Base-by-base conservation (phyloP, 2,888 invertebrate species). In the Allophyes oxyacanthae region DNA sequence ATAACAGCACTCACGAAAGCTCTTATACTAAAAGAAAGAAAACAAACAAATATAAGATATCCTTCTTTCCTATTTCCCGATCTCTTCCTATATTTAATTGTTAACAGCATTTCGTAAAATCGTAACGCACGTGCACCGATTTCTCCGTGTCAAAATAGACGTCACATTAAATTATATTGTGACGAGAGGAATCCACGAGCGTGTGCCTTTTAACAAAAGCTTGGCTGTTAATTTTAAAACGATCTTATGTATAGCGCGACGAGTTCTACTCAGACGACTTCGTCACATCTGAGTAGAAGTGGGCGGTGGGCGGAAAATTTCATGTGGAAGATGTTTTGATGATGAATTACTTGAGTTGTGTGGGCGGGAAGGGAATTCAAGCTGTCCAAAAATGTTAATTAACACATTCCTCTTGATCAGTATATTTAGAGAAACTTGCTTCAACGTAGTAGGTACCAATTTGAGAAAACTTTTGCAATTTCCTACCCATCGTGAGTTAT, bases 131-230 rank as follows among this genome's bases (percentile, higher is more conserved):
- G n/a, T 41, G 57, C 46, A 43, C 71, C 60, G 66, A 80, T 77
- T 80, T 79, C 70, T 74, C 68, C 52, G 63, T 58, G 64, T 67
- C 71, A 66, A 54, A 52, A 49, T 50, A 43, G 61, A 42, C 64
- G 80, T 76, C 82, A 70, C 65, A 72, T 78, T 73, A 77, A 80
- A 83, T 83, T 83, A 81, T 79, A 83, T 72, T 50, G 55, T 53
- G 60, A 51, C 53, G 49, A 11, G 55, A 62, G 51, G 45, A 63
- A 74, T 77, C 67, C 50, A 41, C 51, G 48, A 57, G 56, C 48
- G 65, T 26, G 48, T 67, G 51, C 59, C 37, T 53, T 64, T 64
- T 56, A 68, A 78, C 77, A 77, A 79, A 75, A 73, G 67, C 64
- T 36, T 28, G 45, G 55, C 43, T 52, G 67, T 67, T 68, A 43